A percentile compares a stretch with the other conserved stretches of the same genome.
These are phyloP conservation scores for Spea hammondii DNA, from an alignment of 2,797 vertebrate species.

Conservation along the genomic window DNA sequence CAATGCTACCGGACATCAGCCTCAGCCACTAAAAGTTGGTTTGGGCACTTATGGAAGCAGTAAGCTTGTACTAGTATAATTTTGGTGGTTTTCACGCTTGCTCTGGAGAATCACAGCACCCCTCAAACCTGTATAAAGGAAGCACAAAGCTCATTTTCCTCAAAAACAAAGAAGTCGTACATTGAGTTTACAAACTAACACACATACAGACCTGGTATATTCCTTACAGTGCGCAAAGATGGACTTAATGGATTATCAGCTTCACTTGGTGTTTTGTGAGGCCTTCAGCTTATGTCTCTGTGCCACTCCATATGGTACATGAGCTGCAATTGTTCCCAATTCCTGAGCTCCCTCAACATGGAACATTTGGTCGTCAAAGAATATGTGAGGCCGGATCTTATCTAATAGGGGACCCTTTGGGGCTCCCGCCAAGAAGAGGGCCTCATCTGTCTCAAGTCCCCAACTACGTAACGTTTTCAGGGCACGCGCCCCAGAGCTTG, in stretches of 20 bases:
- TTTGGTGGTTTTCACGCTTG: background rate
- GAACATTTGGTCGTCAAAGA: conserved; percentile 98
- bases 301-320: conserved; percentile 92
- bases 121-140: conserved; percentile 3
- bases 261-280: conserved; percentile 45
- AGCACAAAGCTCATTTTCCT: background rate
- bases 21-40: background rate
- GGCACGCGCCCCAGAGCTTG: conserved; percentile 92
- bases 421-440: conserved; percentile 90
- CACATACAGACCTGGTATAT: background rate
- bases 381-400: conserved; percentile 96
- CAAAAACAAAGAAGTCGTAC: background rate
- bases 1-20: background rate
- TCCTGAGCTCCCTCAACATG: conserved; percentile 90
- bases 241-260: background rate
- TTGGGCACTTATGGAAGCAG: too few species aligned
- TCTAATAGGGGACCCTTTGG: conserved; percentile 91
- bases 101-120: background rate
- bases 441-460: conserved; percentile 94
- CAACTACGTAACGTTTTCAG: conserved; percentile 94
- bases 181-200: conserved; percentile 11
- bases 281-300: conserved; percentile 66
- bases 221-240: background rate
- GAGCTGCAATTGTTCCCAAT: conserved; percentile 88
- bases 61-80: too few species aligned